These are phyloP conservation scores for Columba janthina DNA, from an alignment of 2,113 vertebrate genomes.

Conservation along the genomic window DNA sequence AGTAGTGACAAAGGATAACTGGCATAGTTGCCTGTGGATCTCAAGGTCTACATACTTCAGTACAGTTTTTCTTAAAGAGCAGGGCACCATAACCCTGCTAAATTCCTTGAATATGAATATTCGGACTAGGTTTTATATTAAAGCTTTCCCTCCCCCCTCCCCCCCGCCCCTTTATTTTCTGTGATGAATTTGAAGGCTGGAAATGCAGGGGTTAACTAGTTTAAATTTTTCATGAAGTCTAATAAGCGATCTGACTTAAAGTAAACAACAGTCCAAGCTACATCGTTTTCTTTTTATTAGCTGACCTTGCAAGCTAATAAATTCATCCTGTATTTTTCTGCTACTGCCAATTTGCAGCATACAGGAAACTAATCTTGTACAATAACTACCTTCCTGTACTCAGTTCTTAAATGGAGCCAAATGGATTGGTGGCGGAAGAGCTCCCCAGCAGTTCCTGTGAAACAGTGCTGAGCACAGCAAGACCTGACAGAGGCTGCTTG, in stretches of 20 bases:
- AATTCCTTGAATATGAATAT: background rate
- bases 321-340: constrained; percentile 79
- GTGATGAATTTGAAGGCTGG: constrained; percentile 11
- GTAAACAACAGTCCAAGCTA: constrained; percentile 29
- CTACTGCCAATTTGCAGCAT: constrained; percentile 79
- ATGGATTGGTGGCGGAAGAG: constrained; percentile 76
- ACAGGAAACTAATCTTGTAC: constrained; percentile 87
- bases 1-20: background rate
- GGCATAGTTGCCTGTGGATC: background rate
- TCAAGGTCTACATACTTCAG: background rate
- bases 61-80: background rate
- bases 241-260: background rate
- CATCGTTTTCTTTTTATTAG: constrained; percentile 73
- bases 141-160: background rate
- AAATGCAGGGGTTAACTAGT: constrained; percentile 58
- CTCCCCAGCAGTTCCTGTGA: constrained; percentile 72
- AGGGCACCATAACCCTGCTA: background rate
- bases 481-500: constrained; percentile 63
- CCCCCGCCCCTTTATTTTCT: background rate
- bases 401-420: constrained; percentile 80
- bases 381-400: constrained; percentile 88
- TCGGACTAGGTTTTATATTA: background rate
- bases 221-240: constrained; percentile 47
- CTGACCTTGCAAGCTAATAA: constrained; percentile 81
- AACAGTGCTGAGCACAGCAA: constrained; percentile 73